Percentiles rank a stretch among this genome's conserved stretches.
phyloP scores from a whole-genome alignment of 2,797 vertebrate species.

The Pelochelys cantorii region DNA sequence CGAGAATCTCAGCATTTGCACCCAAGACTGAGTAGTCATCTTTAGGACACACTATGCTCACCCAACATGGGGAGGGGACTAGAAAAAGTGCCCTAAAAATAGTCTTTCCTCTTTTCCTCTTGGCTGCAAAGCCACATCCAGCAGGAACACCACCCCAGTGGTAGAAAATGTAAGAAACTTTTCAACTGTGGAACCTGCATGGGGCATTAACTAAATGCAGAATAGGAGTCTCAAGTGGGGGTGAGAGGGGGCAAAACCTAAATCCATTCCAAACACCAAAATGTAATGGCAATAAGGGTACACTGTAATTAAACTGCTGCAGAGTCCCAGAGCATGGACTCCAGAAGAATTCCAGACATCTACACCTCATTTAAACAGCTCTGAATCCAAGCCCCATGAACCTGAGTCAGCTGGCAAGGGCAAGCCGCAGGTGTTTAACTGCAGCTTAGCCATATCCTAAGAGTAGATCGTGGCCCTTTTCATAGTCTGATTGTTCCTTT shows the following conservation, averaged over 20 bases:
- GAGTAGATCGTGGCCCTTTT: neutral
- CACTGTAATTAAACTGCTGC: neutral
- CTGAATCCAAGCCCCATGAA: neutral
- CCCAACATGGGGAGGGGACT: too few species aligned
- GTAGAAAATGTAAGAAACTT: too few species aligned
- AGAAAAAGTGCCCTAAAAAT: too few species aligned
- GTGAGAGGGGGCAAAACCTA: rapidly evolving
- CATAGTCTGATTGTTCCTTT: neutral
- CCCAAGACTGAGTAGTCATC: too few species aligned
- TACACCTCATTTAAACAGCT: neutral
- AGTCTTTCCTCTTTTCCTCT: too few species aligned
- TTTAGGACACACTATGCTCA: too few species aligned
- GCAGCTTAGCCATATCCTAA: neutral
- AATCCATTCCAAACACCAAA: neutral
- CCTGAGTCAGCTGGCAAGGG: neutral
- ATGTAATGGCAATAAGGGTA: neutral
- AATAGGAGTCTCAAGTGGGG: neutral
- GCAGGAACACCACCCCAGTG: too few species aligned
- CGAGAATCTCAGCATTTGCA: too few species aligned
- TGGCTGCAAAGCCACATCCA: too few species aligned
- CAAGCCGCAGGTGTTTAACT: neutral
- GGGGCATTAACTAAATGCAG: neutral
- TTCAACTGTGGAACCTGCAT: too few species aligned
- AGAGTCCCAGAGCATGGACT: neutral
- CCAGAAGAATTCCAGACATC: neutral